These are phyloP conservation scores for Xylocampa areola DNA, from an alignment of 2,888 invertebrate species.

Conservation along the genomic window DNA sequence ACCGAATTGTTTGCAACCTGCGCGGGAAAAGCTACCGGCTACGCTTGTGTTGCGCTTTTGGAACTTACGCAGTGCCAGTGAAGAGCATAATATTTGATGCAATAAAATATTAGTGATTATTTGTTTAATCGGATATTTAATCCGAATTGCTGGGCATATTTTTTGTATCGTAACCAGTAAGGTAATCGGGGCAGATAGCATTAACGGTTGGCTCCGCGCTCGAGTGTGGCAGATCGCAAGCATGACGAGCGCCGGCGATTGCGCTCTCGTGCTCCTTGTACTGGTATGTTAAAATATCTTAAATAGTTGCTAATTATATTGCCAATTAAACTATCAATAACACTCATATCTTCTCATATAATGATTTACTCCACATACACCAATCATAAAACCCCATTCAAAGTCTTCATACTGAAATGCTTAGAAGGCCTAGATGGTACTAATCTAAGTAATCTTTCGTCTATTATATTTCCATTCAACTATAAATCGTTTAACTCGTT, in stretches of 20 bases:
- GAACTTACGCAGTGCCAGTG: slow-evolving; percentile 64
- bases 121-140: slow-evolving; percentile 47
- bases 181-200: slow-evolving; percentile 89
- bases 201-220: slow-evolving; percentile 89
- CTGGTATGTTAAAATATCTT: slow-evolving; percentile 74
- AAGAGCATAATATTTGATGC: slow-evolving; percentile 43
- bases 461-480: slow-evolving; percentile 35
- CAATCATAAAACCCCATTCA: neutral
- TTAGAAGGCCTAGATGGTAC: slow-evolving; percentile 23
- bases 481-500: slow-evolving; percentile 33
- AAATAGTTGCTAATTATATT: slow-evolving; percentile 12
- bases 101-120: slow-evolving; percentile 55
- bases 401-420: neutral
- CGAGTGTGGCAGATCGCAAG: slow-evolving; percentile 88
- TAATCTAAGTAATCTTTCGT: slow-evolving; percentile 4
- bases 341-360: slow-evolving; percentile 1
- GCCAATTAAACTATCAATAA: slow-evolving; percentile 3
- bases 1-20: slow-evolving; percentile 54
- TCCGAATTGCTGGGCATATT: slow-evolving; percentile 65
- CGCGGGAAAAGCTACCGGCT: slow-evolving; percentile 61
- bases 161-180: slow-evolving; percentile 78
- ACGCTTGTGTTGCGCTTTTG: slow-evolving; percentile 46
- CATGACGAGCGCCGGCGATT: slow-evolving; percentile 86
- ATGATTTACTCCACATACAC: neutral
- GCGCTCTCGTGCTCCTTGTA: slow-evolving; percentile 83